phyloP scores from a whole-genome alignment of 2,888 invertebrate species.

The Lasius platythorax region DNA sequence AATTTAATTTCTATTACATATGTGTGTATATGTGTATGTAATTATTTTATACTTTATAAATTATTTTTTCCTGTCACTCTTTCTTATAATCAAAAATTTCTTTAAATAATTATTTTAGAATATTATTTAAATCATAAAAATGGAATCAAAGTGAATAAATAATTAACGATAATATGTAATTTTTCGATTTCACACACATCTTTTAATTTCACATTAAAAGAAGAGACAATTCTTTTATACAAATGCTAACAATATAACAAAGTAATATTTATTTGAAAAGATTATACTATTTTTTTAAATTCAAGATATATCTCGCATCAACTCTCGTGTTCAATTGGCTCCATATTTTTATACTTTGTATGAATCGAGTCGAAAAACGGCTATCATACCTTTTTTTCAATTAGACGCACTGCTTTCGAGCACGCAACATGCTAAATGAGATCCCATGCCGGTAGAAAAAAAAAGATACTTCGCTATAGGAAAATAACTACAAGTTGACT shows the following conservation, averaged over 20 bases:
- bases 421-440: constrained; percentile 2
- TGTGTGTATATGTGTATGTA: neutral
- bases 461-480: neutral
- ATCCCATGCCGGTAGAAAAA: neutral
- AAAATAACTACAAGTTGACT: constrained; percentile 12
- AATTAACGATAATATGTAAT: neutral
- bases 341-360: too few relatives aligned
- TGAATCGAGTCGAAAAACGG: neutral
- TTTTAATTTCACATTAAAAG: too few relatives aligned
- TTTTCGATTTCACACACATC: neutral
- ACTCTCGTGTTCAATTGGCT: neutral
- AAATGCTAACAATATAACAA: neutral
- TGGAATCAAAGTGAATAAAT: neutral
- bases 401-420: neutral
- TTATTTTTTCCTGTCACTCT: neutral
- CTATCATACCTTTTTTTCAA: neutral
- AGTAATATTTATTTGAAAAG: neutral
- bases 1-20: neutral
- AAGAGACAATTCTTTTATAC: too few relatives aligned
- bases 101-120: neutral
- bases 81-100: constrained; percentile 3
- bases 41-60: neutral
- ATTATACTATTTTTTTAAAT: neutral
- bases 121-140: neutral
- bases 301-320: neutral